phyloP scores from a whole-genome alignment of 2,797 vertebrate genomes.

The Corythornis leucogaster region DNA sequence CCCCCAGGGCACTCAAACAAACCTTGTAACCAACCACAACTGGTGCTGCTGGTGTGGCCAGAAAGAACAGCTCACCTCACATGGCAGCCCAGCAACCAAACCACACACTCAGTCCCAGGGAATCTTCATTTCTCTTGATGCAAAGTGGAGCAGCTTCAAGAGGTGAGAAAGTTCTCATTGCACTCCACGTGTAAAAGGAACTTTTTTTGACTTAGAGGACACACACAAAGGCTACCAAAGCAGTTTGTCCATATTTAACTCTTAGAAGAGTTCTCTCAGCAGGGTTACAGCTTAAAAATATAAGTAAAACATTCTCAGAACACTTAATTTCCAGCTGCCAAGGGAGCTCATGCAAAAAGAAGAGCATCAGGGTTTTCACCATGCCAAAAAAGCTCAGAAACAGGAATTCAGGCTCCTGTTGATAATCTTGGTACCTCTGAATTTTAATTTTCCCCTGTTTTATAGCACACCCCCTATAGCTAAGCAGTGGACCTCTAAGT shows the following conservation, averaged over 20 bases:
- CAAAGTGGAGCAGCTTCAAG: not conserved
- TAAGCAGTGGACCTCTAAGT: not conserved
- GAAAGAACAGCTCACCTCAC: rapidly evolving
- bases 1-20: not conserved
- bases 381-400: not conserved
- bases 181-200: rapidly evolving
- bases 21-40: not conserved
- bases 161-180: not conserved
- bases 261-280: not conserved
- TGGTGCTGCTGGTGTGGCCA: not conserved
- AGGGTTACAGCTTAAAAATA: not conserved
- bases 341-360: not conserved
- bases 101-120: not conserved
- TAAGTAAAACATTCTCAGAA: not conserved
- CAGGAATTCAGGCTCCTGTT: not conserved
- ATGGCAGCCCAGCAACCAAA: rapidly evolving
- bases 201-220: not conserved
- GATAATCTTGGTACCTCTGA: not conserved
- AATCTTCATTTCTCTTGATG: not conserved
- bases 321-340: not conserved
- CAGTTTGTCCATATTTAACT: not conserved
- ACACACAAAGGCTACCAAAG: not conserved
- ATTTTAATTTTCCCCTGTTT: not conserved
- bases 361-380: not conserved
- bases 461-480: not conserved